Conservation (phyloP, 2,113 vertebrate species). For the Aptenodytes forsteri region DNA sequence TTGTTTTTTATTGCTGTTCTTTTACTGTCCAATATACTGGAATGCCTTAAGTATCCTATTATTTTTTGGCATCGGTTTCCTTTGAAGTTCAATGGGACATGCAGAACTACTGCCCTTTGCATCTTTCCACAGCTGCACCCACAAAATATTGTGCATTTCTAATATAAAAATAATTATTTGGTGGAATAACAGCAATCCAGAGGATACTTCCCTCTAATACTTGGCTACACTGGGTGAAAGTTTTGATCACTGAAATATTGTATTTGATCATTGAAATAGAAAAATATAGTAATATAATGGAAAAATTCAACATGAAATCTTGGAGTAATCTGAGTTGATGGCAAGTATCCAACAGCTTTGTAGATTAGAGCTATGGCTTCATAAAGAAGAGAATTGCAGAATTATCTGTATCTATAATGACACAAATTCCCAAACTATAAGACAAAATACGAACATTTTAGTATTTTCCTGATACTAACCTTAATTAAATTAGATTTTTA, state of each 20-base stretch:
- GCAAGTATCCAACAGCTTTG: background rate
- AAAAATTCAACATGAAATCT: background rate
- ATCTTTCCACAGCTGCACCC: background rate
- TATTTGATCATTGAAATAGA: background rate
- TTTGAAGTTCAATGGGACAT: background rate
- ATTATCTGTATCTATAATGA: background rate
- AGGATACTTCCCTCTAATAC: background rate
- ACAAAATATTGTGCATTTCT: background rate
- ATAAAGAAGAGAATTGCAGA: background rate
- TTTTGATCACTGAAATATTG: background rate
- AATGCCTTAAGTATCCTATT: background rate
- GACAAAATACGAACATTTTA: background rate
- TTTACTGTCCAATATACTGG: background rate
- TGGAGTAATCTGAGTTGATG: background rate
- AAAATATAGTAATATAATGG: background rate
- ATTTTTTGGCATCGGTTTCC: background rate
- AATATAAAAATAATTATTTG: background rate
- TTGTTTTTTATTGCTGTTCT: background rate
- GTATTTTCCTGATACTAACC: background rate
- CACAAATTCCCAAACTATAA: background rate
- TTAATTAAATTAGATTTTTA: background rate
- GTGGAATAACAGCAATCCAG: background rate
- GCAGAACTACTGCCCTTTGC: background rate
- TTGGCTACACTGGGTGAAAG: background rate
- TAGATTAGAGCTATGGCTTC: background rate